phyloP scores from a whole-genome alignment of 30 jellyfish, hydroid and myxozoan species.

The Hydra vulgaris region DNA sequence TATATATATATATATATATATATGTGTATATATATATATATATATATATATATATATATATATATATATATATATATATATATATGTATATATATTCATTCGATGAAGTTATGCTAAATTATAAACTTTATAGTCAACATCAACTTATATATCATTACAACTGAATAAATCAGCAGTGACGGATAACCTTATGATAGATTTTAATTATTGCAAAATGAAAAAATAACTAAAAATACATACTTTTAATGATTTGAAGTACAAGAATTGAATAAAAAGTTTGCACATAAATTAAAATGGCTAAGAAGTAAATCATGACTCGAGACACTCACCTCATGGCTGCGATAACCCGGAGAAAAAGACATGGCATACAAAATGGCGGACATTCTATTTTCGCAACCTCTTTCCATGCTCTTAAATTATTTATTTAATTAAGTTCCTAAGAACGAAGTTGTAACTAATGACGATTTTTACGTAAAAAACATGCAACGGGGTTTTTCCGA shows the following conservation, averaged over 20 bases:
- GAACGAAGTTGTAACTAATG: neutral
- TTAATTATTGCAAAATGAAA: neutral
- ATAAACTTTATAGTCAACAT: too few species aligned
- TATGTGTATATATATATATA: too few species aligned
- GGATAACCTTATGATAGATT: too few species aligned
- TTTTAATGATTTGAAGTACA: neutral
- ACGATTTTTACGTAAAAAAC: too few species aligned
- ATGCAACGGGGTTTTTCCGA: too few species aligned
- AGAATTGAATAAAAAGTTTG: neutral
- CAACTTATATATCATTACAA: too few species aligned
- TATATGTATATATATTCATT: too few species aligned
- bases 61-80: too few species aligned
- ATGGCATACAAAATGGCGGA: slow-evolving; percentile 22
- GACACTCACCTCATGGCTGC: slow-evolving; percentile 43
- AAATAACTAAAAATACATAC: neutral
- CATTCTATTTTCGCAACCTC: slow-evolving; percentile 6
- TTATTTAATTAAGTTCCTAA: neutral
- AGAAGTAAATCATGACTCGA: neutral
- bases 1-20: too few species aligned
- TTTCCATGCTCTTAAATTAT: neutral
- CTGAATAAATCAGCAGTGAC: too few species aligned
- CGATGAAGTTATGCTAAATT: too few species aligned
- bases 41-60: too few species aligned
- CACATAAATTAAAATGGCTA: neutral
- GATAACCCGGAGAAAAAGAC: slow-evolving; percentile 25